Conservation (phyloP, 2,113 vertebrate species). For the Osmerus eperlanus region DNA sequence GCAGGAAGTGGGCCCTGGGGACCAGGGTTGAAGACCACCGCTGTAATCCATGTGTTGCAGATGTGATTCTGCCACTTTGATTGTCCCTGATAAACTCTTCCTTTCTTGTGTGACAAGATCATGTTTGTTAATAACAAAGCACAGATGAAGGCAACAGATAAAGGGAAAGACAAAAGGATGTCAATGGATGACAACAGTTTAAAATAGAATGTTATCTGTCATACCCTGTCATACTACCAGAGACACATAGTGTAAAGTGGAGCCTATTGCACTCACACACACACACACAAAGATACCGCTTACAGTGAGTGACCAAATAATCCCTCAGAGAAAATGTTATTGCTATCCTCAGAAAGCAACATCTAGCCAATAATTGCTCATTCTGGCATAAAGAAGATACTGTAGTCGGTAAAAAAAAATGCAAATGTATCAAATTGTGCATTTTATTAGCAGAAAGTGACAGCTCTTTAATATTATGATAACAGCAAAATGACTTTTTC, state of each 20-base stretch:
- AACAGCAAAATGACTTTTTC: slow-evolving; percentile 54
- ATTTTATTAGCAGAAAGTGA: slow-evolving; percentile 66
- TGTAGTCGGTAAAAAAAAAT: slow-evolving; percentile 57
- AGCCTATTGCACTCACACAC: slow-evolving; percentile 2
- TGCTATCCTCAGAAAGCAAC: slow-evolving; percentile 33
- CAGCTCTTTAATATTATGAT: slow-evolving; percentile 70
- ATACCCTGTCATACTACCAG: too few species aligned
- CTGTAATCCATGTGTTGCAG: too few species aligned
- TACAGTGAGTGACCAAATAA: slow-evolving; percentile 38
- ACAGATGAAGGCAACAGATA: background rate
- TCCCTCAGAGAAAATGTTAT: slow-evolving; percentile 36
- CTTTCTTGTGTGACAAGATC: background rate
- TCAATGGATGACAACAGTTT: background rate
- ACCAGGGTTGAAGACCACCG: too few species aligned
- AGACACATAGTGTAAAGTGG: background rate
- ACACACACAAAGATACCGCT: slow-evolving; percentile 8
- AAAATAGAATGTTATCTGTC: background rate
- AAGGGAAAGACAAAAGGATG: background rate
- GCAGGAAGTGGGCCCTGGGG: too few species aligned
- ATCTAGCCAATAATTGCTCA: slow-evolving; percentile 62
- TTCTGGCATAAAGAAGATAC: slow-evolving; percentile 64
- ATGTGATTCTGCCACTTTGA: background rate
- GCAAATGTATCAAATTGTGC: slow-evolving; percentile 65
- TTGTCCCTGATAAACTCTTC: background rate
- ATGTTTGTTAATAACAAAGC: background rate